Evolutionary conservation across 2,797 vertebrate species (phyloP).

Genomic region (Simalia tracyae): DNA sequence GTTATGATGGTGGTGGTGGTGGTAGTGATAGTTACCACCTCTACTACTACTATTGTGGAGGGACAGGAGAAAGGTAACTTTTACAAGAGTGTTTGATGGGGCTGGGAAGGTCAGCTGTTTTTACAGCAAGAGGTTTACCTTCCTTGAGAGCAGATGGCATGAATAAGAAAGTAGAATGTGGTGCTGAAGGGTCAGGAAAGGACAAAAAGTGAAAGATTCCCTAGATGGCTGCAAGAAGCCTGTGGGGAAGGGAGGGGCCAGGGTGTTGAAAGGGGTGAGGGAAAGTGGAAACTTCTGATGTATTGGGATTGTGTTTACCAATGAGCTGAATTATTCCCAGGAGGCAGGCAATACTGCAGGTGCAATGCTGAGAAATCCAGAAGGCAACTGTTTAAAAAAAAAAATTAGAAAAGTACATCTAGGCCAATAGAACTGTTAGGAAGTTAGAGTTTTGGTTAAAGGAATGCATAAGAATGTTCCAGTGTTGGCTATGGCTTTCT

Average conservation of each 20-base stretch:
- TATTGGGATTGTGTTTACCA: constrained; percentile 64
- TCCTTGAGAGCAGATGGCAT: constrained; percentile 89
- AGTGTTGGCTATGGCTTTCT: background rate
- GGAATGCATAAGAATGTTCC: constrained; percentile 15
- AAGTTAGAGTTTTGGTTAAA: constrained; percentile 17
- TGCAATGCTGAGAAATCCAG: constrained; percentile 65
- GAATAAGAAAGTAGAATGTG: constrained; percentile 88
- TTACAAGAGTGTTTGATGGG: constrained; percentile 44
- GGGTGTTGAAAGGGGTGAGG: constrained; percentile 71
- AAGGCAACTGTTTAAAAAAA: constrained; percentile 34
- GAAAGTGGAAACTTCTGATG: constrained; percentile 79
- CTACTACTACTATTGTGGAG: background rate
- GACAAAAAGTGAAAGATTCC: constrained; percentile 94
- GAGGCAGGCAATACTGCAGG: constrained; percentile 64
- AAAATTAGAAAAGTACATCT: constrained; percentile 50
- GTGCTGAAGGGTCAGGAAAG: constrained; percentile 80
- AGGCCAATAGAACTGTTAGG: constrained; percentile 24
- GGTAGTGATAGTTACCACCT: background rate
- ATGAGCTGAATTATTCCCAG: constrained; percentile 54
- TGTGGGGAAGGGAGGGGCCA: constrained; percentile 77
- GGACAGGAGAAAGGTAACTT: constrained; percentile 22
- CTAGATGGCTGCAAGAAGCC: constrained; percentile 84
- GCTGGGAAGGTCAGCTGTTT: constrained; percentile 50
- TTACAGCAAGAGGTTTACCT: constrained; percentile 68
- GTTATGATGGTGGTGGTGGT: background rate